These are phyloP conservation scores for Gavia stellata DNA, from an alignment of 2,113 vertebrate genomes.

Conservation along the genomic window DNA sequence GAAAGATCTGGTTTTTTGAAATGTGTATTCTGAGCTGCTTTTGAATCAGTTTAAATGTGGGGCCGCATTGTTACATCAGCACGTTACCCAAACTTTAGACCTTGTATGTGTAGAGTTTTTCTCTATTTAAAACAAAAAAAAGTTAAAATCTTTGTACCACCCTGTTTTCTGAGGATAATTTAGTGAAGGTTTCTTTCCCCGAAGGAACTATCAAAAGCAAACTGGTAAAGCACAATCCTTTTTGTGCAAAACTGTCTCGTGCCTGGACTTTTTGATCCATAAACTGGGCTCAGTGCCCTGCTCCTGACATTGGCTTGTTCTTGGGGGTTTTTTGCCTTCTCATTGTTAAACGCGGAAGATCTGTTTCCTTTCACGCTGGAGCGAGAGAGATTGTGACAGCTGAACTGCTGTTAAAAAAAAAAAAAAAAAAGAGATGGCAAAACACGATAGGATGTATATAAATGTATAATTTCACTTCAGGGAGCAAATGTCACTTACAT, in stretches of 20 bases:
- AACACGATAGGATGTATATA: not conserved
- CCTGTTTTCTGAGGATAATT: not conserved
- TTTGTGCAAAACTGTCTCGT: not conserved
- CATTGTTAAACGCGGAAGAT: not conserved
- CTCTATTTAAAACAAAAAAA: not conserved
- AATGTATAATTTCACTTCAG: not conserved
- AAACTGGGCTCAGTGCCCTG: not conserved
- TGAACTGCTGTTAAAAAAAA: not conserved
- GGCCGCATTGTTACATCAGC: constrained; percentile 9
- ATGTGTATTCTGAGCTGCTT: not conserved
- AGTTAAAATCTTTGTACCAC: not conserved
- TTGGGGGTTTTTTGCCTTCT: not conserved
- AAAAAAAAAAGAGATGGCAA: not conserved
- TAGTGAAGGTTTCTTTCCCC: constrained; percentile 16
- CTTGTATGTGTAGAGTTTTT: not conserved
- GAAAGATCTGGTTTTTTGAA: constrained; percentile 27
- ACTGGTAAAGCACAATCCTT: not conserved
- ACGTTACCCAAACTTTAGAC: not conserved
- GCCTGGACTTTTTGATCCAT: not conserved
- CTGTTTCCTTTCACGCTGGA: not conserved
- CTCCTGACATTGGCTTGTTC: not conserved
- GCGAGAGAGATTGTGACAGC: not conserved
- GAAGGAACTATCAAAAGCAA: not conserved
- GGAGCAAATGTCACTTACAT: not conserved
- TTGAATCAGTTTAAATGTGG: not conserved